Evolutionary conservation across 2,797 vertebrate genomes (phyloP), one percentile per base, ranked within the genome.

Genomic region (Limnodromus scolopaceus): DNA sequence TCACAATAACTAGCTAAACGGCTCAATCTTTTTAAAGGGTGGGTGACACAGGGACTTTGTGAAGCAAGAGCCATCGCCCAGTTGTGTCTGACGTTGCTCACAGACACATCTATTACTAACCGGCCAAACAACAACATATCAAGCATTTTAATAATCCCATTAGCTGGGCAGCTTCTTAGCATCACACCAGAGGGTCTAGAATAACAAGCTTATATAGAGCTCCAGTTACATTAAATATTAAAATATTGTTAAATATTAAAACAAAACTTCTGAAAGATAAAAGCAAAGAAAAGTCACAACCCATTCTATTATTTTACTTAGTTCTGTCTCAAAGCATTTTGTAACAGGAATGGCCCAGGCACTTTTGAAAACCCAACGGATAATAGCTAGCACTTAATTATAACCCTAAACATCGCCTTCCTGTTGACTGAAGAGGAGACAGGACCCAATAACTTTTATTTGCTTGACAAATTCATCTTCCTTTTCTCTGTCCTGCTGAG

Each of bases 181-280:
- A n/a, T 77, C 68, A 43, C 60, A 65, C 72, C 71, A 65, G 46
- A 60, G 77, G 76, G 48, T 45, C 77, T 61, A 7, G 27, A 71
- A 90, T 66, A 96, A 92, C 80, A 77, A 92, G 84, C 63, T 84
- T 79, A 32, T 27, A 6, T 2, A 84, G 90, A 77, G 66, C 57
- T 85, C 30, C 16, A 9, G 7, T 10, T 13, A 9, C 6, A 83
- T 85, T 91, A 95, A 96, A 95, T 95, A 96, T 97, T 96, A 87
- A 96, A 95, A 54, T 79, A 87, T 5, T 71, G 54, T 88, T 96
- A 93, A 97, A 98, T 96, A 97, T 97, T 97, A 92, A 97, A 96
- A 30, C n/a, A 65, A 72, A 94, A 91, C 61, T 79, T 71, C 45
- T 51, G 8, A 10, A 89, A 93, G 80, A 96, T 83, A 87, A 89